Evolutionary conservation across 1,140 invertebrate species (phyloP).

Genomic region (Lysiphlebus fabarum): DNA sequence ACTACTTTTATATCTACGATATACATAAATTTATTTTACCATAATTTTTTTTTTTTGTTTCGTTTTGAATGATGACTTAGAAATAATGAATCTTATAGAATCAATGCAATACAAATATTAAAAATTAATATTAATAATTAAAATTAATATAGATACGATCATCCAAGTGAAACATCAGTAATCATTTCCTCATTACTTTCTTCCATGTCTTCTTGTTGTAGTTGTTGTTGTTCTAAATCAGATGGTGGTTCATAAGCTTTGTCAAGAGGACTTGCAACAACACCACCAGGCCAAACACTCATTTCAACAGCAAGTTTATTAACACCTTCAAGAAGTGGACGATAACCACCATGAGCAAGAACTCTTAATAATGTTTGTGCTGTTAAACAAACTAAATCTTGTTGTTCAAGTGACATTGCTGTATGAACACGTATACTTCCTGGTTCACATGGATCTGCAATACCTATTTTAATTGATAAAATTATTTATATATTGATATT

Average conservation of each 20-base stretch:
- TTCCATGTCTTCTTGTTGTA: conserved; percentile 58
- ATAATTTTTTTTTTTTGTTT: too few relatives aligned
- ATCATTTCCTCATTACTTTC: conserved; percentile 59
- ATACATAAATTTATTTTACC: too few relatives aligned
- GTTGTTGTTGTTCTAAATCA: conserved; percentile 60
- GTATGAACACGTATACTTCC: conserved; percentile 87
- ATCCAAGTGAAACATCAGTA: conserved; percentile 48
- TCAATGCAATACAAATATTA: too few relatives aligned
- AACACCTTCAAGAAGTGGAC: conserved; percentile 78
- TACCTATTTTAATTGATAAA: conserved; percentile 52
- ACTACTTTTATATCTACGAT: too few relatives aligned
- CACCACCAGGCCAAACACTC: conserved; percentile 86
- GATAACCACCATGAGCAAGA: conserved; percentile 86
- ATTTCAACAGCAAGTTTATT: conserved; percentile 70
- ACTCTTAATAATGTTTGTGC: conserved; percentile 84
- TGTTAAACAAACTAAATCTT: conserved; percentile 90
- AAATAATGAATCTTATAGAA: too few relatives aligned
- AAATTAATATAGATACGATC: not conserved
- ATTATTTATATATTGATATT: conserved; percentile 4
- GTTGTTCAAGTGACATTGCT: conserved; percentile 88
- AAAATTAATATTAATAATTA: not conserved
- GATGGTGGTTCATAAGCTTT: conserved; percentile 79
- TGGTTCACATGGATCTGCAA: conserved; percentile 90
- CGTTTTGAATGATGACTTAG: too few relatives aligned
- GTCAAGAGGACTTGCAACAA: conserved; percentile 88